Percentiles rank a stretch among this genome's conserved stretches.
Conservation (phyloP, 2,113 vertebrate genomes). For the Macaca fascicularis region T2T-MFA8v1.1 NC_088378.1:4861001-4861500, state of each 20-base stretch:
- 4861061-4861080: too few species aligned
- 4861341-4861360: not conserved
- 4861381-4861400: rapidly evolving
- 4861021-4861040: too few species aligned
- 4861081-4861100: rapidly evolving
- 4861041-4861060: too few species aligned
- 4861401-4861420: rapidly evolving
- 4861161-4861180: too few species aligned
- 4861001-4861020: too few species aligned
- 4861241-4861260: not conserved
- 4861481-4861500: not conserved
- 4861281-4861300: not conserved
- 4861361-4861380: not conserved
- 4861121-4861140: too few species aligned
- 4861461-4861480: not conserved
- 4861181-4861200: too few species aligned
- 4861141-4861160: too few species aligned
- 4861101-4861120: too few species aligned
- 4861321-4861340: not conserved
- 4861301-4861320: not conserved
- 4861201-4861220: too few species aligned
- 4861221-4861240: too few species aligned
- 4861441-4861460: rapidly evolving
- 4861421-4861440: rapidly evolving
- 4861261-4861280: not conserved